Base-by-base conservation (phyloP, 2,113 vertebrate species). In the Saguinus midas region DNA sequence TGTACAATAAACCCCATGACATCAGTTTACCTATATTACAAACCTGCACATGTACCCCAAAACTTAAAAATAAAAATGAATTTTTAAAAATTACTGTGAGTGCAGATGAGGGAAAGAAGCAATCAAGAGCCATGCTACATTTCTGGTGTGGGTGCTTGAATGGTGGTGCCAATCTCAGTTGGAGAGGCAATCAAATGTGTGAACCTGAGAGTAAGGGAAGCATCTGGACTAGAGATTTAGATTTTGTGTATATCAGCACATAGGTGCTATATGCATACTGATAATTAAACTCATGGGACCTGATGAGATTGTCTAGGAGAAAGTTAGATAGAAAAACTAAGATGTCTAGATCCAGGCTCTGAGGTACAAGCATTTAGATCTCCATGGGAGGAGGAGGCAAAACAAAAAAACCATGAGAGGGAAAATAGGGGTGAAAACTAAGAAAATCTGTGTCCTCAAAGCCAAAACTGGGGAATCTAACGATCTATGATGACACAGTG, bases 171-270 rank as follows among this genome's bases (percentile, higher is more conserved):
- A 32, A 90, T 95, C 57, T 75, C 76, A 73, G 11, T 35, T 50
- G 37, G 81, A 45, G 61, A 90, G 73, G 52, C 55, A 89, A 27
- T 18, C 90, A 82, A 58, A 90, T 72, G 11, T 58, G 83, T 86
- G 55, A 93, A 86, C 45, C 55, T 68, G 66, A 96, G 58, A 97
- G 25, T 35, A 48, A 91, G 66, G 79, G 52, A 97, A 86, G 73
- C 57, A 72, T 70, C 66, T 94, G 83, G 45, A 85, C 45, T 52
- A 70, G 70, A 84, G 80, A 94, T 85, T 91, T 81, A 32, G 27
- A 76, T 66, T 86, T 90, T 50, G 70, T 50, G 48, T 52, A 50
- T 78, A 58, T 95, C 64, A 72, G 50, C 27, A 76, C 70, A 29
- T 40, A 95, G 16, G 64, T 95, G 48, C 75, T 25, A n/a, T 13